Evolutionary conservation across 2,113 vertebrate genomes (phyloP), one percentile per base, ranked within the genome.

Genomic region (Jacana jacana): DNA sequence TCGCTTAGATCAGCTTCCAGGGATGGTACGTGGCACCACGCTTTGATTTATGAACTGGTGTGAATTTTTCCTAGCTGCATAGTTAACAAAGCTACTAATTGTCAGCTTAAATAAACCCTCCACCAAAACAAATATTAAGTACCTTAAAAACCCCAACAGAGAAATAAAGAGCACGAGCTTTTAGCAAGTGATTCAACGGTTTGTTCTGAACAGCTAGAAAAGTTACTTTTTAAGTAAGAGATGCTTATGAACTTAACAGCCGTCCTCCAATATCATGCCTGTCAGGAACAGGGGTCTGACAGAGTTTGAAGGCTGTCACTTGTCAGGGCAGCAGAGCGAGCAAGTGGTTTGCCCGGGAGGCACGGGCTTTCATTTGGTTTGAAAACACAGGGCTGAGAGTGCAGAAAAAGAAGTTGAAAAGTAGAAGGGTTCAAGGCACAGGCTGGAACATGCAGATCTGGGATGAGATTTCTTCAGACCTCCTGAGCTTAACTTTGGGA

Each of bases 41-140:
- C 91, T 77, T 76, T 27, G n/a, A 30, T 86, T 95, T 87, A 89
- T 40, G 88, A 91, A 88, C 61, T 39, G 69, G 35, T 49, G 30
- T 22, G 81, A 83, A 71, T 65, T 81, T 94, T 71, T 77, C 83
- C n/a, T 4, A 69, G 44, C 54, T 57, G 30, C 83, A 23, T 15
- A 72, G 58, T 58, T 86, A 81, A 83, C 68, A 52, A 79, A 40
- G 65, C 23, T 35, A 66, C 16, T 88, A 69, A 71, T 27, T 88
- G 91, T 33, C 89, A 82, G 88, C 88, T 77, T 81, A 93, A 95
- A 91, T 63, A 94, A 82, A 37, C 18, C 14, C 39, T 64, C 70
- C 25, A 54, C 58, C 28, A 71, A 61, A 52, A 77, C 24, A 35
- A 72, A 52, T 37, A 89, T 8, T 16, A 80, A 83, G 9, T 35